phyloP scores from a whole-genome alignment of 2,113 vertebrate species.

The Mustela nigripes region DNA sequence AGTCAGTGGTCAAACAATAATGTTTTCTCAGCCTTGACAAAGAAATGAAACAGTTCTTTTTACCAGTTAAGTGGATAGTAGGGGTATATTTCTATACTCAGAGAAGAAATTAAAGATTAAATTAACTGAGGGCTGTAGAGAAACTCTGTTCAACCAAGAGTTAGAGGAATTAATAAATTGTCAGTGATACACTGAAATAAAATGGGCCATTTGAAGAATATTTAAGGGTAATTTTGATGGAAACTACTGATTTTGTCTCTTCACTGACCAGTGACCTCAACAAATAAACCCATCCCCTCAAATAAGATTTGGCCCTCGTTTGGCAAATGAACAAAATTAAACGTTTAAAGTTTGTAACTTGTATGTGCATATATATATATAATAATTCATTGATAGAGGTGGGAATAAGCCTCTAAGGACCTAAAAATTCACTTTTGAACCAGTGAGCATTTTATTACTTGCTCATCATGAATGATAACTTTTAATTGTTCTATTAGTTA shows the following conservation, averaged over 20 bases:
- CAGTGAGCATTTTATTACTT: neutral
- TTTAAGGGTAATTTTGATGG: conserved; percentile 32
- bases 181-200: neutral
- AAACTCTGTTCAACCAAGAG: neutral
- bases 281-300: neutral
- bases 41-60: conserved; percentile 19
- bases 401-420: neutral
- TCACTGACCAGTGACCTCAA: conserved; percentile 4
- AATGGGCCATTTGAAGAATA: conserved; percentile 1
- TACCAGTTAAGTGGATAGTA: neutral
- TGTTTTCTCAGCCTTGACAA: conserved; percentile 30
- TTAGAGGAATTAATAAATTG: neutral
- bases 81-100: neutral
- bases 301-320: conserved; percentile 21
- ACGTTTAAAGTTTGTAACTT: neutral
- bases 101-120: neutral
- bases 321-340: conserved; percentile 41
- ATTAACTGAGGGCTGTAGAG: conserved; percentile 4
- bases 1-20: conserved; percentile 1
- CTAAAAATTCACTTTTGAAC: conserved; percentile 47
- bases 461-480: neutral
- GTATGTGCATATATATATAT: neutral
- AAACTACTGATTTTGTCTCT: neutral
- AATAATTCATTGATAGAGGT: neutral
- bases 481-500: neutral